Base-by-base conservation (phyloP, 2,797 vertebrate genomes). In the Galago senegalensis region DNA sequence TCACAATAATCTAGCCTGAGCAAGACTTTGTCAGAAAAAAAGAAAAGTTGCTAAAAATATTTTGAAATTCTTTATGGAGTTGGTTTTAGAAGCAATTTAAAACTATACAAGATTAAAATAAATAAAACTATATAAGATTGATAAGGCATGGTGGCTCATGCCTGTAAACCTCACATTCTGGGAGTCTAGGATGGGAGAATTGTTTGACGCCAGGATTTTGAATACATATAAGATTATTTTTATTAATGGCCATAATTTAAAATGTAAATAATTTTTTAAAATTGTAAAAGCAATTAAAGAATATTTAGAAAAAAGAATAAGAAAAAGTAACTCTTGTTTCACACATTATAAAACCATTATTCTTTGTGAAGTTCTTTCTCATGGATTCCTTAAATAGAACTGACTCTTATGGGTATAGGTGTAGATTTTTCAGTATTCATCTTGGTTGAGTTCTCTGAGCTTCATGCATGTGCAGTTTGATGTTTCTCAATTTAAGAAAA, bases 361-460 rank as follows among this genome's bases (percentile, higher is more conserved):
- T 92, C 25, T 93, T 87, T 75, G 75, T 21, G 46, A 49, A 56
- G 31, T 94, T 96, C 72, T 88, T 91, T 94, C 58, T 40, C 84
- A 2, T 65, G 81, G 76, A 34, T 61, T 81, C 25, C 21, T 70
- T 93, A 76, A 31, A 60, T 70, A 70, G n/a, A 81, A 72, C 34
- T 93, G 10, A 89, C 73, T 73, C 77, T n/a, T 53, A 37, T 67
- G 21, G 49, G 9, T 31, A 17, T 60, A 73, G 56, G 7, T 60
- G 23, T 17, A 85, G 58, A 27, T 58, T 40, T 82, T 77, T 72
- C 20, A 37, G 6, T 89, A 31, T 87, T 46, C 60, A 40, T 76
- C 21, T 9, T 76, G n/a, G 23, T 76, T 87, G 3, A 20, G 23
- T 60, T 93, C 21, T 70, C 61, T 82, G 53, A 83, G 34, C 56